Base-by-base conservation (phyloP, 2,888 invertebrate genomes). In the Limnephilus marmoratus region DNA sequence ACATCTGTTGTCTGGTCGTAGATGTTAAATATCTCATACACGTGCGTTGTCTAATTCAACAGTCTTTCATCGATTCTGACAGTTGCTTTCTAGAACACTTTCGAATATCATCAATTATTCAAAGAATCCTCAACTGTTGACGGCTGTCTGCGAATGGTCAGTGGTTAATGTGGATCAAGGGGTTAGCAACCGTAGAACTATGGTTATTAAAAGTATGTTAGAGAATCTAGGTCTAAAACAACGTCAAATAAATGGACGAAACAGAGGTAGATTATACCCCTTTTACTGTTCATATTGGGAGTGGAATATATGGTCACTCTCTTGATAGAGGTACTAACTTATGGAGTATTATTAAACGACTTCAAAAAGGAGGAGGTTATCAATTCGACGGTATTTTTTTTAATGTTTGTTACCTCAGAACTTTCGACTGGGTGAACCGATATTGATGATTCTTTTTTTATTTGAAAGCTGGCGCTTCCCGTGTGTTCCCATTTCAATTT, bases 61-160 rank as follows among this genome's bases (percentile, higher is more conserved):
- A 24, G 83, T 83, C 83, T 15, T 9, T 83, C 83, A 83, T 83
- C 31, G 34, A 24, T 34, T 37, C 83, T 37, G 83, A 18, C 83
- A 83, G 37, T 24, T 37, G 83, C 83, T 83, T 83, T 83, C 83
- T 83, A 34, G 83, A 83, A 37, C 83, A 83, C 83, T 83, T 37
- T 83, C 83, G 37, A 83, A 83, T 41, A 83, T 41, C 18, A 83
- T 83, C 41, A 83, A 11, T 83, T 41, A 83, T 83, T 34, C 37
- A 15, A 37, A 34, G 37, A 83, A 34, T 41, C 37, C 24, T 83
- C 83, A 41, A 5, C 68, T 24, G 68, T 68, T 83, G 31, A 37
- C 82, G 24, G 37, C 83, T 34, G 18, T 34, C 83, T 34, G 83
- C 34, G 37, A 37, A 29, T 83, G 82, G 18, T 15, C 83, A 41